Base-by-base conservation (phyloP, 2,888 invertebrate genomes). In the Steinernema carpocapsae region DNA sequence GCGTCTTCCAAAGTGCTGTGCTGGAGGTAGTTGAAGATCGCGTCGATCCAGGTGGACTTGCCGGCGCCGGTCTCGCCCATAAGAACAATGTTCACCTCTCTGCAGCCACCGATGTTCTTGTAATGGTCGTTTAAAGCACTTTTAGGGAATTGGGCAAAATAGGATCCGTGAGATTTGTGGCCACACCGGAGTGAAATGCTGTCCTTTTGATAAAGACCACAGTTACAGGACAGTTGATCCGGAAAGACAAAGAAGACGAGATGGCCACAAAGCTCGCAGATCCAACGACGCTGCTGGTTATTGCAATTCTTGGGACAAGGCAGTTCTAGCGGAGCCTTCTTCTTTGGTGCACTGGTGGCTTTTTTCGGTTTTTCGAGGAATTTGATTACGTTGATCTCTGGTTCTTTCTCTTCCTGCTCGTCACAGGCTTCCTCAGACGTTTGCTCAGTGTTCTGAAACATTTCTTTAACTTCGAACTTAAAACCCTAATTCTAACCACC, bases 41-140 rank as follows among this genome's bases (percentile, higher is more conserved):
- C 22, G 56, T 56, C 22, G 24, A 56, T 26, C 56, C 56, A 56
- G 4, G 56, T 56, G 22, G 56, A 56, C 56, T 56, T 56, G 3
- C 56, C 56, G 56, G 56, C 56, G 26, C 56, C 56, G 6, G 56
- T 56, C 14, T 56, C 56, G 22, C 56, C 56, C 24, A 56, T 4
- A 4, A 56, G 56, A 26, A 56, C 4, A 3, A 56, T 14, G 56
- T 56, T 56, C 22, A 56, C 22, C 24, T 56, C 56, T 14, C 4
- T 1, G 22, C 56, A 56, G 22, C 14, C 26, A 24, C 56, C 56
- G 4, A 24, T 24, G 2, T 56, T 26, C 24, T 56, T 26, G 56
- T n/a, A 56, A 56, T 4, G 26, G 22, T 56, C 22, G 2, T 26
- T 56, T 4, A 3, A 56, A 22, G 22, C 3, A 12, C 14, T 26